These are phyloP conservation scores for Anastrepha obliqua DNA, from an alignment of 1,140 invertebrate genomes.

Conservation along the genomic window DNA sequence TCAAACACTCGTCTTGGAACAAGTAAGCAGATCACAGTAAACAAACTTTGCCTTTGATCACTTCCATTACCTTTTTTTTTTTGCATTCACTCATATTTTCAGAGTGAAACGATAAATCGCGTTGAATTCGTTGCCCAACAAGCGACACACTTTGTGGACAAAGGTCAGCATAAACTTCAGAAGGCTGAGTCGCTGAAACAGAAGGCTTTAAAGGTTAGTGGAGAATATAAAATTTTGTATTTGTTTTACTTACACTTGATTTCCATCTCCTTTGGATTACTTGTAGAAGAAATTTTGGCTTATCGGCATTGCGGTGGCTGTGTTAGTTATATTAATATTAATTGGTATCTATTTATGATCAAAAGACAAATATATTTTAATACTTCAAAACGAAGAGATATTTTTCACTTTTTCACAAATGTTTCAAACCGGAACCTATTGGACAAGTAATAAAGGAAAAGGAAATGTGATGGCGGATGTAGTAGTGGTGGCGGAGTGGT, in stretches of 20 bases:
- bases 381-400: neutral
- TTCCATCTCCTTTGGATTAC: constrained; percentile 14
- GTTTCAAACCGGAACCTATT: constrained; percentile 1
- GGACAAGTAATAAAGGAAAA: neutral
- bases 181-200: constrained; percentile 68
- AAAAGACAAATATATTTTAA: constrained; percentile 5
- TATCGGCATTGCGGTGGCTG: constrained; percentile 64
- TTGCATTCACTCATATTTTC: neutral
- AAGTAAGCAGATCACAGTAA: constrained; percentile 57
- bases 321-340: constrained; percentile 68
- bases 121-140: constrained; percentile 73
- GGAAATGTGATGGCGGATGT: neutral
- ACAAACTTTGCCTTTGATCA: neutral
- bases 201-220: constrained; percentile 67
- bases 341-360: constrained; percentile 71
- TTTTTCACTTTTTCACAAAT: neutral
- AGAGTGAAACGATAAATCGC: constrained; percentile 70
- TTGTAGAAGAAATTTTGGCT: constrained; percentile 72
- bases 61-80: neutral
- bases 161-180: constrained; percentile 68
- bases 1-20: constrained; percentile 71
- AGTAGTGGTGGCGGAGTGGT: no score
- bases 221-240: neutral
- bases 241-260: neutral
- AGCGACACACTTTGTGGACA: constrained; percentile 68